A percentile compares a stretch with the other conserved stretches of the same genome.
Evolutionary conservation across 1,140 invertebrate species (phyloP).

Genomic region (Bombus fervidus): DNA sequence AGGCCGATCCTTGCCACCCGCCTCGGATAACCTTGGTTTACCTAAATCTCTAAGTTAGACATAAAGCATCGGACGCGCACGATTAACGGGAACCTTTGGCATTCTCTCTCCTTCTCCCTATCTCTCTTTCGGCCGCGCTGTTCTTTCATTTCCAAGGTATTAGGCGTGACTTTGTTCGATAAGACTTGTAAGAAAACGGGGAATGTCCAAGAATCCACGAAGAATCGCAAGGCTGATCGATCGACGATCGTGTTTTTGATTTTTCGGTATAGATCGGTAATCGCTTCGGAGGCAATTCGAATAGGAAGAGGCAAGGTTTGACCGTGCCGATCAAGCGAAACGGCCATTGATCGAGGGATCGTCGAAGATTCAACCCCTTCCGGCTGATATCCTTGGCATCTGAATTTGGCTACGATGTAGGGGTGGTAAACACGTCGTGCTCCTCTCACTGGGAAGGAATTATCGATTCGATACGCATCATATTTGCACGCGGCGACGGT

Average conservation of each 20-base stretch:
- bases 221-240: not conserved
- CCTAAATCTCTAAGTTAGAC: slow-evolving; percentile 22
- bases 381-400: too few relatives aligned
- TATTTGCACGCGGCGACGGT: slow-evolving; percentile 32
- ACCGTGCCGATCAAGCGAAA: not conserved
- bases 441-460: not conserved
- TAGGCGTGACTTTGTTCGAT: not conserved
- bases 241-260: not conserved
- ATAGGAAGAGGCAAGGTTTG: not conserved
- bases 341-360: not conserved
- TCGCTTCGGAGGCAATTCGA: not conserved
- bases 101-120: not conserved
- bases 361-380: not conserved
- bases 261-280: not conserved
- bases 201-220: not conserved
- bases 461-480: slow-evolving; percentile 59
- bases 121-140: not conserved
- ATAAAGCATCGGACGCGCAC: slow-evolving; percentile 14
- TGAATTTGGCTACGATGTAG: not conserved
- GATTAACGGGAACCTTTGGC: slow-evolving; percentile 8
- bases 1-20: slow-evolving; percentile 21
- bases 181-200: too few relatives aligned
- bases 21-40: slow-evolving; percentile 29
- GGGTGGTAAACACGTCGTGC: slow-evolving; percentile 4
- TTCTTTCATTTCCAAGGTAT: not conserved